Percentiles rank a stretch among this genome's conserved stretches.
phyloP scores from a whole-genome alignment of 1,140 invertebrate genomes.

The Caerostris darwini region DNA sequence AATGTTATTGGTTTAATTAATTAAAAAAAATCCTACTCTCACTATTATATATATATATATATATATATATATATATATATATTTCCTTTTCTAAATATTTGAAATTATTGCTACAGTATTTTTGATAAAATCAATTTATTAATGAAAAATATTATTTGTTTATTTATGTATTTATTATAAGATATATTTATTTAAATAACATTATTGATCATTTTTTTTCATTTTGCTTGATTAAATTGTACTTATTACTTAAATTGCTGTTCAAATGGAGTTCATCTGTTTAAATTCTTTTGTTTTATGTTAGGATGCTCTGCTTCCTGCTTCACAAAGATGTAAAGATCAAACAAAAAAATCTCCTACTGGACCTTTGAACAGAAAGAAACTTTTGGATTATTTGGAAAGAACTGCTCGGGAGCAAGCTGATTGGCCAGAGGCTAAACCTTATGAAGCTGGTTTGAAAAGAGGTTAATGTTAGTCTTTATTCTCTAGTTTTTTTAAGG shows the following conservation, averaged over 20 bases:
- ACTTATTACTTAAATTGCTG: neutral
- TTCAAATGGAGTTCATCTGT: neutral
- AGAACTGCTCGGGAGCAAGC: conserved; percentile 98
- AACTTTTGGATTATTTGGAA: conserved; percentile 95
- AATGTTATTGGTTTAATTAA: too few species aligned
- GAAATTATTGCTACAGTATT: too few species aligned
- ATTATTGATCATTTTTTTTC: neutral
- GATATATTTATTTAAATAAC: neutral
- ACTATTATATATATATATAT: too few species aligned
- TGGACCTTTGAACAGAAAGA: conserved; percentile 96
- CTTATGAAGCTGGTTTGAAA: conserved; percentile 93
- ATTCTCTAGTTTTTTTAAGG: neutral
- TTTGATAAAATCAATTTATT: too few species aligned
- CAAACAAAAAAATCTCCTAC: conserved; percentile 97
- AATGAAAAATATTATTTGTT: too few species aligned
- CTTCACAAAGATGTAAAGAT: conserved; percentile 96
- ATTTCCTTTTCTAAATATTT: too few species aligned
- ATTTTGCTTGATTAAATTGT: neutral
- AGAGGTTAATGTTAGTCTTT: conserved; percentile 87
- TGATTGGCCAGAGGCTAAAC: conserved; percentile 97
- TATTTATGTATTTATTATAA: neutral
- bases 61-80: too few species aligned
- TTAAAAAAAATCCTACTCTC: too few species aligned
- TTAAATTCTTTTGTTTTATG: conserved; percentile 64
- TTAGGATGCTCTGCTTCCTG: conserved; percentile 97